A percentile compares a stretch with the other conserved stretches of the same genome.
These are phyloP conservation scores for Heteronetta atricapilla DNA, from an alignment of 2,113 vertebrate species.

Conservation along the genomic window DNA sequence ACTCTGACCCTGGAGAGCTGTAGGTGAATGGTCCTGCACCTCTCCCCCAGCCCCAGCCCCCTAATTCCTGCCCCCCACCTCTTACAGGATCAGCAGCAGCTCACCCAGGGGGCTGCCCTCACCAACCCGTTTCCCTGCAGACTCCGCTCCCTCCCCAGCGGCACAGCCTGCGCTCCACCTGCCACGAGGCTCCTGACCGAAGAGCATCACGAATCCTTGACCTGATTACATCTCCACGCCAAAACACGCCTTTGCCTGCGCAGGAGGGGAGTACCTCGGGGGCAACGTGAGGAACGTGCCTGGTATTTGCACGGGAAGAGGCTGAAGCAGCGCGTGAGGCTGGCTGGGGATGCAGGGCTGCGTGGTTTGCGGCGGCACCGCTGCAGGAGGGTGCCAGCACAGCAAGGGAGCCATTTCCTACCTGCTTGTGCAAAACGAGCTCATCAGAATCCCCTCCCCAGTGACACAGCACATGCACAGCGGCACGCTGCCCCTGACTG, in stretches of 20 bases:
- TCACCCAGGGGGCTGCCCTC: not conserved
- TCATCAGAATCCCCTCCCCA: rapidly evolving
- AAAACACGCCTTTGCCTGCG: rapidly evolving
- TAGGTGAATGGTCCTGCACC: not conserved
- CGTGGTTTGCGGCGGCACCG: not conserved
- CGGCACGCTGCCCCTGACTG: not conserved
- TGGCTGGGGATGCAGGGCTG: rapidly evolving
- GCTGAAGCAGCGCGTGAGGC: rapidly evolving
- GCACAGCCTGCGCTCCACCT: not conserved
- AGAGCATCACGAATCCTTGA: not conserved
- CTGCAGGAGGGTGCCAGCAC: not conserved
- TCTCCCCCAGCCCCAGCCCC: not conserved
- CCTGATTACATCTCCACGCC: rapidly evolving
- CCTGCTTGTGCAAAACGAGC: not conserved
- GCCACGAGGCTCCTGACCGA: not conserved
- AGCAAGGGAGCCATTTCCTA: not conserved
- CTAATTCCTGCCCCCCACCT: not conserved
- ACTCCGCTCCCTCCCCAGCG: not conserved
- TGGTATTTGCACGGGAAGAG: not conserved
- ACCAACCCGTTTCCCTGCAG: not conserved
- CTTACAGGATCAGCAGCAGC: not conserved
- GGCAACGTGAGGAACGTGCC: not conserved
- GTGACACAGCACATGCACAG: rapidly evolving
- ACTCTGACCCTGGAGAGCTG: not conserved
- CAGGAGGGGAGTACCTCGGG: not conserved